A percentile compares a stretch with the other conserved stretches of the same genome.
phyloP scores from a whole-genome alignment of 2,888 invertebrate species.

The Escarpia spicata region DNA sequence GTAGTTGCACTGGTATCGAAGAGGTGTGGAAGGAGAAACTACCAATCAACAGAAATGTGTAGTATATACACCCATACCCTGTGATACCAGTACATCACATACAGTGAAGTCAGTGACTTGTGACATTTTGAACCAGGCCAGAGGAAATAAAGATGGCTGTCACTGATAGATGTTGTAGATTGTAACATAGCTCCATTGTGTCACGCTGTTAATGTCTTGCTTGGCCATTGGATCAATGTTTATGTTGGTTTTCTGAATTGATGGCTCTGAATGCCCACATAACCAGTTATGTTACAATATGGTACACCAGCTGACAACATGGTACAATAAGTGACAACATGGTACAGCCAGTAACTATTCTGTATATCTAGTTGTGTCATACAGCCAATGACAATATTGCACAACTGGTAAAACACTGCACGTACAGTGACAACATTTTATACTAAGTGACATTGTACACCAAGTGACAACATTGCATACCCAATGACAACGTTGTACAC shows the following conservation, averaged over 20 bases:
- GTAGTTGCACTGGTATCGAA: too few relatives aligned
- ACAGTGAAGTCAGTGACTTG: not conserved
- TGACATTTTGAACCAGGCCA: constrained; percentile 10
- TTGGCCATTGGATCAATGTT: not conserved
- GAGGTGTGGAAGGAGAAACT: too few relatives aligned
- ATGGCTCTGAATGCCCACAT: not conserved
- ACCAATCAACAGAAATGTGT: too few relatives aligned
- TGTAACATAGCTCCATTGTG: not conserved
- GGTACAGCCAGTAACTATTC: not conserved
- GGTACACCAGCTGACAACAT: not conserved
- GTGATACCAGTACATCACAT: too few relatives aligned
- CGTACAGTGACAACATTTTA: not conserved
- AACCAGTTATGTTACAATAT: not conserved
- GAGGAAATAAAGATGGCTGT: constrained; percentile 1
- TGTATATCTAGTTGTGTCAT: not conserved
- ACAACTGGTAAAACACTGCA: not conserved
- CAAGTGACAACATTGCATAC: not conserved
- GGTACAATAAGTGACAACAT: not conserved
- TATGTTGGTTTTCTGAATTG: constrained; percentile 1
- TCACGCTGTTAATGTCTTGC: not conserved
- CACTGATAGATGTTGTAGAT: not conserved
- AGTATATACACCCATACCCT: too few relatives aligned
- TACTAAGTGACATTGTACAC: not conserved
- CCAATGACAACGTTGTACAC: not conserved
- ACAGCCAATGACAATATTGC: not conserved